phyloP scores from a whole-genome alignment of 2,797 vertebrate species.

The Spinibarbus caldwelli region DNA sequence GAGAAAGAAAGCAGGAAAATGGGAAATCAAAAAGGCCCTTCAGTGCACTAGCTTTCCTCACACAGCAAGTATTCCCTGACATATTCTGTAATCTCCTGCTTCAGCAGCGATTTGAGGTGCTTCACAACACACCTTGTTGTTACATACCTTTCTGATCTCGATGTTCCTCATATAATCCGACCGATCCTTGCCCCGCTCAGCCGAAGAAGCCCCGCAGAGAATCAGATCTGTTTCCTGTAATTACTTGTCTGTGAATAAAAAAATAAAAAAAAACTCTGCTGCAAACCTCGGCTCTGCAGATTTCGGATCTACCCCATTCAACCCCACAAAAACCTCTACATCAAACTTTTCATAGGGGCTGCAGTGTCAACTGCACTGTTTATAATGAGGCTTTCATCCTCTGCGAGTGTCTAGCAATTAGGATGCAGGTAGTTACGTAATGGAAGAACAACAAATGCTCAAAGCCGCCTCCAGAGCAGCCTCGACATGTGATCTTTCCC shows the following conservation, averaged over 20 bases:
- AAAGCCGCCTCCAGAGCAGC: slow-evolving; percentile 41
- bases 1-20: slow-evolving; percentile 11
- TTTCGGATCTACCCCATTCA: slow-evolving; percentile 27
- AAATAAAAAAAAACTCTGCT: background rate
- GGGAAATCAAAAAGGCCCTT: slow-evolving; percentile 17
- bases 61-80: slow-evolving; percentile 14
- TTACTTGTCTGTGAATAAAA: slow-evolving; percentile 38
- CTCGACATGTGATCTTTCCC: slow-evolving; percentile 53
- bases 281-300: background rate
- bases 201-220: background rate
- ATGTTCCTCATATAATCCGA: background rate
- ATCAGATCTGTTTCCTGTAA: slow-evolving; percentile 39
- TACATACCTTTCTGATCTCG: slow-evolving; percentile 15
- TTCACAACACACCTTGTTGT: background rate
- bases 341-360: slow-evolving; percentile 35
- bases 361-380: slow-evolving; percentile 4
- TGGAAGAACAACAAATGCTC: slow-evolving; percentile 52
- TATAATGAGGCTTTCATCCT: slow-evolving; percentile 60
- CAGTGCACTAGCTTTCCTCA: background rate
- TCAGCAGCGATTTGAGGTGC: slow-evolving; percentile 1
- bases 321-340: background rate
- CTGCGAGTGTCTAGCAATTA: slow-evolving; percentile 57
- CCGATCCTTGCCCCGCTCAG: background rate
- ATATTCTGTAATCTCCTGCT: slow-evolving; percentile 49
- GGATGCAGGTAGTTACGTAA: slow-evolving; percentile 52